Evolutionary conservation across 2,113 vertebrate species (phyloP).

Genomic region (Nycticebus coucang): DNA sequence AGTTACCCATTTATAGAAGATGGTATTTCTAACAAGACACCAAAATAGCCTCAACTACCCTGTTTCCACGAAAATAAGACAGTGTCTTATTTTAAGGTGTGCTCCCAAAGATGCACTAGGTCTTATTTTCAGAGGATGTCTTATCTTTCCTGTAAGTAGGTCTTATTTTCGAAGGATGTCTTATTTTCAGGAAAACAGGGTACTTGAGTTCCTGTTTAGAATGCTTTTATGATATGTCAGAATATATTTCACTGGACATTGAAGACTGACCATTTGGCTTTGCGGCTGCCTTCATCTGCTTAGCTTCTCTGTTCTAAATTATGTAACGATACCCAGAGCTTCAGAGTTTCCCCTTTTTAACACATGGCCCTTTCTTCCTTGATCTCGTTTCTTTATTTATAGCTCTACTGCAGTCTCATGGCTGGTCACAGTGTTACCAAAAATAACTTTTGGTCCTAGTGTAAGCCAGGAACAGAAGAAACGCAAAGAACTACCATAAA

Average conservation of each 20-base stretch:
- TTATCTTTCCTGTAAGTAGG: no score
- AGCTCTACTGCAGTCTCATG: neutral
- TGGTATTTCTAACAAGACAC: neutral
- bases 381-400: slow-evolving; percentile 49
- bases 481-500: neutral
- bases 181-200: no score
- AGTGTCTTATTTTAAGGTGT: no score
- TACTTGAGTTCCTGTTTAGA: neutral
- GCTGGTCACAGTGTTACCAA: neutral
- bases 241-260: neutral
- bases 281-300: neutral
- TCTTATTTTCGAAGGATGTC: no score
- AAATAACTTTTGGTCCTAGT: neutral
- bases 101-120: no score
- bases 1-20: neutral
- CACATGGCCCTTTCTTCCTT: neutral
- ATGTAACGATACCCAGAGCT: neutral
- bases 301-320: neutral
- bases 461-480: neutral
- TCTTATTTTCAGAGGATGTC: no score
- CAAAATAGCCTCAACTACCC: neutral
- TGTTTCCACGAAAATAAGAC: no score
- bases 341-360: neutral
- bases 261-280: neutral
- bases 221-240: neutral